Evolutionary conservation across 2,113 vertebrate species (phyloP), one percentile per base, ranked within the genome.

Genomic region (Chaetura pelagica): DNA sequence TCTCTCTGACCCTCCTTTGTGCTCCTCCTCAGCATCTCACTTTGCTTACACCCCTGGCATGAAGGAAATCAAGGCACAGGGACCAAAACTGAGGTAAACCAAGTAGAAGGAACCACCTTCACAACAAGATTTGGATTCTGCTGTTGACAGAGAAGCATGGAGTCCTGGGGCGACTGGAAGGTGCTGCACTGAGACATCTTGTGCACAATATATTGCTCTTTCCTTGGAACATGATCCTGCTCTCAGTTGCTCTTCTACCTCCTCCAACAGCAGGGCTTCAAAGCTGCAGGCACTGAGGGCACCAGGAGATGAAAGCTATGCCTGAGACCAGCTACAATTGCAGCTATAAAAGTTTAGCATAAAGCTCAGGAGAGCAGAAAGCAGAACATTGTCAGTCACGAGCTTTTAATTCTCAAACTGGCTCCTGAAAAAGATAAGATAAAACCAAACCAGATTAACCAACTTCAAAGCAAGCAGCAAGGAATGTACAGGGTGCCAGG

Each of bases 381-480:
- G 55, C 63, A 88, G n/a, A 86, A 63, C 3, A 1, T 16, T 71
- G 63, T 54, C 88, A 90, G 66, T 84, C 79, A 94, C 1, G 3
- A 74, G 76, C 40, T 83, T 83, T 92, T 84, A 30, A 75, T 67
- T 92, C 82, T 49, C 52, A 54, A 72, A 81, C n/a, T 9, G 32
- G 27, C 52, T 95, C 76, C 83, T 72, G n/a, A 78, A 84, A 93
- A 67, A 93, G 76, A 80, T 87, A 94, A 93, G 81, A 95, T 88
- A 90, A 90, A 96, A 30, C 66, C 76, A 52, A 89, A 86, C 15
- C 34, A 92, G 76, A 89, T 78, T 52, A 87, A 77, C 26, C 16
- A 80, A 78, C 83, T 94, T 92, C 90, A 95, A 88, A 94, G 87
- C 59, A 88, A 88, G 91, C 75, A 93, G 91, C 18, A 38, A 91